A percentile compares a stretch with the other conserved stretches of the same genome.
Evolutionary conservation across 2,888 invertebrate species (phyloP).

Genomic region (Nymphalis polychloros): DNA sequence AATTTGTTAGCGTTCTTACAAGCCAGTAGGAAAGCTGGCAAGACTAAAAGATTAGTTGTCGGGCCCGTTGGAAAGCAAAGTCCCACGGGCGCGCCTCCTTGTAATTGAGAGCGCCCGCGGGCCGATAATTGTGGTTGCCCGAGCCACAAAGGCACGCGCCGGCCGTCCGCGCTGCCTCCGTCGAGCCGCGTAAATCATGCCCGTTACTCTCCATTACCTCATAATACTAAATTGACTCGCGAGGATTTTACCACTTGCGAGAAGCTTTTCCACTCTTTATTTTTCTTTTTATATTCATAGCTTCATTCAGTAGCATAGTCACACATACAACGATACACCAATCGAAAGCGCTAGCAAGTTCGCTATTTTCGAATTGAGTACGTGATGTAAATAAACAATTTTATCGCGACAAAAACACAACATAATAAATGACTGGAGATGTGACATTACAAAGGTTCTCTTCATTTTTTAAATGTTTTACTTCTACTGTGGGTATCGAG

Average conservation of each 20-base stretch:
- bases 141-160: conserved; percentile 58
- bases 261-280: conserved; percentile 45
- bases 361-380: conserved; percentile 19
- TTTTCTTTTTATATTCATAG: conserved; percentile 44
- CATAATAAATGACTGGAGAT: conserved; percentile 25
- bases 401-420: conserved; percentile 20
- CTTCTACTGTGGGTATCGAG: conserved; percentile 56
- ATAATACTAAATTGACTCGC: conserved; percentile 78
- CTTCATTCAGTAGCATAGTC: conserved; percentile 32
- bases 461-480: conserved; percentile 29
- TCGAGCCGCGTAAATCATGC: conserved; percentile 74
- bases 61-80: conserved; percentile 62
- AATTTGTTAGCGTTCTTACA: conserved; percentile 36
- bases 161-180: conserved; percentile 48
- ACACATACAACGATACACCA: conserved; percentile 21
- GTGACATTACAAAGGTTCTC: conserved; percentile 19
- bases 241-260: conserved; percentile 59
- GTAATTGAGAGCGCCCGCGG: conserved; percentile 82
- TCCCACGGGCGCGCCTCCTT: conserved; percentile 78
- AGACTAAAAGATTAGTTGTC: conserved; percentile 73
- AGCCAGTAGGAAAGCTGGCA: conserved; percentile 55
- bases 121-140: conserved; percentile 76
- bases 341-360: conserved; percentile 5
- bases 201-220: conserved; percentile 80
- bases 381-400: conserved; percentile 29